phyloP scores from a whole-genome alignment of 2,797 vertebrate genomes.

The Spheniscus humboldti region DNA sequence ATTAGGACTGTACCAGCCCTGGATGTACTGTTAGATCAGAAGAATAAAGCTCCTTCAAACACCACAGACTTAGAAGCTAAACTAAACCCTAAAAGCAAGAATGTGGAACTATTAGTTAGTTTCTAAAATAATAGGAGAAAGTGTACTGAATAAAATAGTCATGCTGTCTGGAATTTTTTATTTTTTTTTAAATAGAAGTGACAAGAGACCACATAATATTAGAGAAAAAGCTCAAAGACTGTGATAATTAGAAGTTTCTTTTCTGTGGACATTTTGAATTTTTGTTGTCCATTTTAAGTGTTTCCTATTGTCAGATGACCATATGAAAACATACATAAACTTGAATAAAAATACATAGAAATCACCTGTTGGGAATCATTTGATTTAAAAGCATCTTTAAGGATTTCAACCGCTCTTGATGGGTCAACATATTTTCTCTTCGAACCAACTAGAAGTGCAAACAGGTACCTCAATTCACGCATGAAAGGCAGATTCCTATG shows the following conservation, averaged over 20 bases:
- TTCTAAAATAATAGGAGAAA: background rate
- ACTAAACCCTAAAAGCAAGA: background rate
- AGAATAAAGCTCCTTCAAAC: background rate
- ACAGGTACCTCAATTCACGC: slow-evolving; percentile 92
- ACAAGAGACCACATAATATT: background rate
- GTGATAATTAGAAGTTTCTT: background rate
- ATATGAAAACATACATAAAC: background rate
- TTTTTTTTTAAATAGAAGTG: background rate
- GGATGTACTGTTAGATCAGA: background rate
- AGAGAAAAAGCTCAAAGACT: background rate
- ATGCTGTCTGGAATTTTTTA: accelerated
- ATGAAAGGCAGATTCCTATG: slow-evolving; percentile 97
- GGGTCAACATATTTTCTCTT: slow-evolving; percentile 98
- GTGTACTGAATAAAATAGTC: background rate
- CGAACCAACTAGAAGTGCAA: slow-evolving; percentile 95
- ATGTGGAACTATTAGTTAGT: background rate
- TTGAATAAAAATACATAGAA: background rate
- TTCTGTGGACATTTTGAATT: background rate
- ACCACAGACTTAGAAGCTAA: background rate
- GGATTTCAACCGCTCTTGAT: slow-evolving; percentile 94
- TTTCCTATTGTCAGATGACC: background rate
- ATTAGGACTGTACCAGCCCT: background rate
- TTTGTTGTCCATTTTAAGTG: background rate
- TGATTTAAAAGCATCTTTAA: slow-evolving; percentile 98
- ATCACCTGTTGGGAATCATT: slow-evolving; percentile 96